Evolutionary conservation across 2,888 invertebrate species (phyloP), one percentile per base, ranked within the genome.

Genomic region (Tiphia femorata): DNA sequence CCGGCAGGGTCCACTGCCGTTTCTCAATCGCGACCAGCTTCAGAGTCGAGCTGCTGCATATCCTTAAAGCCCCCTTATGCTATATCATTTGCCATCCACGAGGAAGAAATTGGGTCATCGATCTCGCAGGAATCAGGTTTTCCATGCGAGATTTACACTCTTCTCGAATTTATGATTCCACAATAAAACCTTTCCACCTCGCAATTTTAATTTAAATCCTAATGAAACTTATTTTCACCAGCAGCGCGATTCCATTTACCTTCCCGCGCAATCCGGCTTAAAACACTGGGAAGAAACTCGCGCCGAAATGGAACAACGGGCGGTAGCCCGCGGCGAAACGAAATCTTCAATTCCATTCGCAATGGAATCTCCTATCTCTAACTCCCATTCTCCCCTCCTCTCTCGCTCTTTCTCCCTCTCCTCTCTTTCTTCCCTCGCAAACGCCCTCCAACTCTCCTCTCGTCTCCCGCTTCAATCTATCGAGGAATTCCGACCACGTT

Each of bases 1-100:
- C 77, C 80, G 76, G 74, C 76, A 62, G 77, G 71, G 72, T 59
- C 56, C 58, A 23, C 42, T 7, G 47, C 46, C 33, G 14, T 56
- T 53, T 38, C 38, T 35, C 48, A 40, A 53, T 64, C 46, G 27
- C 23, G 12, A 40, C 46, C 38, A 23, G 53, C 40, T 51, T 35
- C 48, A 8, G 14, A 7, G 14, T 16, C 14, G 12, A 29, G 29
- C n/a, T 27, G 23, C 4, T 5, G 29, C 35, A 23, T 27, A n/a
- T 27, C 2, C 19, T 27, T 8, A 12, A 33, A 46, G 16, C 30
- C 5, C 16, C n/a, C n/a, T n/a, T n/a, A n/a, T n/a, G n/a, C n/a
- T n/a, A n/a, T n/a, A n/a, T n/a, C n/a, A n/a, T n/a, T n/a, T n/a
- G n/a, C n/a, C n/a, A n/a, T n/a, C n/a, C n/a, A n/a, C n/a, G n/a